These are phyloP conservation scores for Scophthalmus maximus DNA, from an alignment of 2,113 vertebrate species.

Conservation along the genomic window DNA sequence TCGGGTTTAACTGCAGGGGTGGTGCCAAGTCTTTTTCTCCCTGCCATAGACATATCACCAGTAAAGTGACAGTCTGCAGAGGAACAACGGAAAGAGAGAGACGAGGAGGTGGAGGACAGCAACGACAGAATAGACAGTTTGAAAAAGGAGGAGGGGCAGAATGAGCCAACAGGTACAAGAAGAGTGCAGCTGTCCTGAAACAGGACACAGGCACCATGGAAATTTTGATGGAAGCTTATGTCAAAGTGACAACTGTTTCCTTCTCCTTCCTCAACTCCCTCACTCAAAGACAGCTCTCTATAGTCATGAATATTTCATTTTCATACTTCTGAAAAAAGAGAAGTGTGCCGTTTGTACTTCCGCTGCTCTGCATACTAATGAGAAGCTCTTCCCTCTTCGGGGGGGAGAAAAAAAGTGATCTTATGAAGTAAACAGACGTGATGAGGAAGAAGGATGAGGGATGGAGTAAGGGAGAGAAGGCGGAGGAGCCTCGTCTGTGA, in stretches of 20 bases:
- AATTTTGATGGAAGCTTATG: slow-evolving; percentile 21
- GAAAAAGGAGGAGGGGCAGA: neutral
- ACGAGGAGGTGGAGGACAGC: slow-evolving; percentile 24
- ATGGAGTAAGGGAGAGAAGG: slow-evolving; percentile 32
- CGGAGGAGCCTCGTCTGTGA: slow-evolving; percentile 46
- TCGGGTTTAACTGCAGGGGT: slow-evolving; percentile 41
- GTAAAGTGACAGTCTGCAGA: slow-evolving; percentile 37
- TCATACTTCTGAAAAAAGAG: slow-evolving; percentile 69
- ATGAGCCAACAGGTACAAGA: slow-evolving; percentile 32
- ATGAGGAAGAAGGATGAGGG: slow-evolving; percentile 61
- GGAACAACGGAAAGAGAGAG: slow-evolving; percentile 23
- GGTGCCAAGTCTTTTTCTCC: slow-evolving; percentile 20
- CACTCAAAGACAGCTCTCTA: slow-evolving; percentile 57
- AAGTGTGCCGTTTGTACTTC: slow-evolving; percentile 67
- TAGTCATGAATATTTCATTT: slow-evolving; percentile 79
- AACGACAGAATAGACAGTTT: slow-evolving; percentile 29
- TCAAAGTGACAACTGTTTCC: slow-evolving; percentile 53
- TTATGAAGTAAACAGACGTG: slow-evolving; percentile 62
- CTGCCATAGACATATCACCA: slow-evolving; percentile 35
- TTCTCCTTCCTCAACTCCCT: slow-evolving; percentile 28
- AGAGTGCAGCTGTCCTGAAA: slow-evolving; percentile 25
- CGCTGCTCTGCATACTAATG: slow-evolving; percentile 74
- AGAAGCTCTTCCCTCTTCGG: slow-evolving; percentile 52
- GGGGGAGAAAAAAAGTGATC: slow-evolving; percentile 32
- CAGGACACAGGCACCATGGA: neutral